phyloP scores from a whole-genome alignment of 2,113 vertebrate genomes.

The Stigmatopora nigra region DNA sequence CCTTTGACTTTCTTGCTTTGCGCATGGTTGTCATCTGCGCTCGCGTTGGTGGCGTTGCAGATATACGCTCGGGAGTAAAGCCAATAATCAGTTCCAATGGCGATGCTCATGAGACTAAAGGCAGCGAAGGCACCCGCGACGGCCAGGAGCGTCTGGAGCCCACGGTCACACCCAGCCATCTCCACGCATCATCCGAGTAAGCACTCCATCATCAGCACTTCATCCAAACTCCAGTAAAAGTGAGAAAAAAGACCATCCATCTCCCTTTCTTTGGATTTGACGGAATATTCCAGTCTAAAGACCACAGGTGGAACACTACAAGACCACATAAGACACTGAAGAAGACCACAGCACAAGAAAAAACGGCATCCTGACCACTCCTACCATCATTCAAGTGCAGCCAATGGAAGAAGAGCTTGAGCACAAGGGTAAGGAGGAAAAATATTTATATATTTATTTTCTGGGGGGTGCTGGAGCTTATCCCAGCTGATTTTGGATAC shows the following conservation, averaged over 20 bases:
- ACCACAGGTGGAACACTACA: constrained; percentile 36
- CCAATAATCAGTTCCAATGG: constrained; percentile 95
- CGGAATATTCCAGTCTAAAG: not conserved
- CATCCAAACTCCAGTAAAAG: constrained; percentile 25
- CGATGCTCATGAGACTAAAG: constrained; percentile 94
- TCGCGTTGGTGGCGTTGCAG: constrained; percentile 86
- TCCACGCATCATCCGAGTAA: constrained; percentile 43
- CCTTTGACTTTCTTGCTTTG: constrained; percentile 73
- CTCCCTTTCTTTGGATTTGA: not conserved
- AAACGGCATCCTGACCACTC: constrained; percentile 52
- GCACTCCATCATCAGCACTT: not conserved
- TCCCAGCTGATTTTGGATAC: too few relatives aligned
- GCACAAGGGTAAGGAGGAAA: constrained; percentile 14
- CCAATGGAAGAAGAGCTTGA: constrained; percentile 44
- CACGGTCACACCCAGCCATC: constrained; percentile 93
- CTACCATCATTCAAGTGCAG: constrained; percentile 31
- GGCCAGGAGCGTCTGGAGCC: constrained; percentile 86
- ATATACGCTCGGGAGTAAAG: constrained; percentile 89
- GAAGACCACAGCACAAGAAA: constrained; percentile 12
- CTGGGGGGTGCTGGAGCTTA: not conserved
- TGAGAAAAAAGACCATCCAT: not conserved
- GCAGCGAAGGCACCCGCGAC: constrained; percentile 86
- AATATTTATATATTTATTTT: not conserved
- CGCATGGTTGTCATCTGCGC: constrained; percentile 73
- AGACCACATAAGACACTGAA: not conserved